These are phyloP conservation scores for Gnathonemus longibarbis DNA, from an alignment of 2,113 vertebrate species.

Conservation along the genomic window DNA sequence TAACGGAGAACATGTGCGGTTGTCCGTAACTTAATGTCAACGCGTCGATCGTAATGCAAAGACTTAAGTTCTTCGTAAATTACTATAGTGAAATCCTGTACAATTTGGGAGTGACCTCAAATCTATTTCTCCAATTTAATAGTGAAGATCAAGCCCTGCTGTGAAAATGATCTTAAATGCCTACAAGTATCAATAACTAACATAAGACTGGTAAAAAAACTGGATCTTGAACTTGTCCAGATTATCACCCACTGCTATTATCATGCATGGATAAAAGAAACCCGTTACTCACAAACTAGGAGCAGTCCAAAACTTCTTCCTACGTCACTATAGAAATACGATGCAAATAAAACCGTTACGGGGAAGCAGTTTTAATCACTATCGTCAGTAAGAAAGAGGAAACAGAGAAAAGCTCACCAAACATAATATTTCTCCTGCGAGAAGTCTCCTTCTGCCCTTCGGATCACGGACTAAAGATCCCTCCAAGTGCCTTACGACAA, in stretches of 20 bases:
- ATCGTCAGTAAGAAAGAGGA: not conserved
- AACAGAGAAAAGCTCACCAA: conserved; percentile 17
- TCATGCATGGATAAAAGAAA: not conserved
- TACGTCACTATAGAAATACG: not conserved
- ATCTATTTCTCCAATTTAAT: not conserved
- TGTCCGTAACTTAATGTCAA: not conserved
- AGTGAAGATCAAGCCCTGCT: not conserved
- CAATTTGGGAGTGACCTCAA: not conserved
- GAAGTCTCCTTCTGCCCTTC: not conserved
- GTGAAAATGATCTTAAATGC: not conserved
- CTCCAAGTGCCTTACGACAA: not conserved
- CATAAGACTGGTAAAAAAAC: not conserved
- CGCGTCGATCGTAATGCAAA: not conserved
- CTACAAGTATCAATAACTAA: not conserved
- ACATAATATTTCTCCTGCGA: conserved; percentile 24
- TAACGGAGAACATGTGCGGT: not conserved
- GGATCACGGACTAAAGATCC: conserved; percentile 6
- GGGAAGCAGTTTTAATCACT: not conserved
- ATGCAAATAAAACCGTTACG: not conserved
- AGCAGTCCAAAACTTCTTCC: not conserved
- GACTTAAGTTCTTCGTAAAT: not conserved
- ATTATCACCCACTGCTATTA: not conserved
- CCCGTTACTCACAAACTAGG: not conserved
- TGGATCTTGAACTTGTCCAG: not conserved
- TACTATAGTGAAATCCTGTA: not conserved